phyloP scores from a whole-genome alignment of 2,113 vertebrate species.

The Phyllopteryx taeniolatus region DNA sequence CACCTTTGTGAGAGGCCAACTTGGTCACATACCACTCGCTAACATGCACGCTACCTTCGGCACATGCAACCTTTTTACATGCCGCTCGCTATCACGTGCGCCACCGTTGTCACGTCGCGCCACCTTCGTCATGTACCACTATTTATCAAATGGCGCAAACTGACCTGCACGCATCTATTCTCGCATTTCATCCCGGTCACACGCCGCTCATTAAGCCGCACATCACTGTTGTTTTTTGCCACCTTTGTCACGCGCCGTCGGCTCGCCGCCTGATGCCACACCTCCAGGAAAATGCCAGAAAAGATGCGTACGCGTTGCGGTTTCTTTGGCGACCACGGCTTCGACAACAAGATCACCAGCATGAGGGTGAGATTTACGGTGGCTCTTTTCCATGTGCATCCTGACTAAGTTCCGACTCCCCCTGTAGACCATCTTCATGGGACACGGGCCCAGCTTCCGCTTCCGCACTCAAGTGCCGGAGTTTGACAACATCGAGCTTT shows the following conservation, averaged over 20 bases:
- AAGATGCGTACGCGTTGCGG: conserved; percentile 81
- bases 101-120: too few species aligned
- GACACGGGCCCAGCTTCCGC: conserved; percentile 92
- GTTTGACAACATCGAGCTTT: conserved; percentile 97
- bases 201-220: too few species aligned
- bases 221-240: too few species aligned
- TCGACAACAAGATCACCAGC: conserved; percentile 96
- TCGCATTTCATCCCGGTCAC: too few species aligned
- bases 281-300: conserved; percentile 82
- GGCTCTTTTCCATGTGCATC: neutral
- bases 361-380: conserved; percentile 82
- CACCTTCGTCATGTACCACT: too few species aligned
- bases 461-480: conserved; percentile 87
- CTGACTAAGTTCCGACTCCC: neutral
- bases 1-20: too few species aligned
- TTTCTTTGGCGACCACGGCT: conserved; percentile 94
- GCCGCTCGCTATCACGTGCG: too few species aligned
- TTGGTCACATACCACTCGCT: too few species aligned
- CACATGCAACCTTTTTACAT: too few species aligned
- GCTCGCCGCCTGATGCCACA: neutral
- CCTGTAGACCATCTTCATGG: conserved; percentile 92
- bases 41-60: too few species aligned
- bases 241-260: neutral
- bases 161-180: too few species aligned
- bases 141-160: too few species aligned